A percentile compares a stretch with the other conserved stretches of the same genome.
Conservation (phyloP, 2,888 invertebrate genomes). For the Amphimallon solstitiale region DNA sequence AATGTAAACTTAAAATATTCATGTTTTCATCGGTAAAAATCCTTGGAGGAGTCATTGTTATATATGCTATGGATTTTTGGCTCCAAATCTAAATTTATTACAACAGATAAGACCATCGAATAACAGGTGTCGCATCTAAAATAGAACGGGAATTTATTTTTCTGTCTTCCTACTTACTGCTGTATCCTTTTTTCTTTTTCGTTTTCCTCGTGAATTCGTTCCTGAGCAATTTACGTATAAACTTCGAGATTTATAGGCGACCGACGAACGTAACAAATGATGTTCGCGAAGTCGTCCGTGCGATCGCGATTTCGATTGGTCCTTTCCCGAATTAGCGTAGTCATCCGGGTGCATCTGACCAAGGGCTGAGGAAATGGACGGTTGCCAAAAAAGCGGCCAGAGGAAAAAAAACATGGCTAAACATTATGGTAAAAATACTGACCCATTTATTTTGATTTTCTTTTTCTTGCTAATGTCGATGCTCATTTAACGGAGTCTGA, state of each 20-base stretch:
- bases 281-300: neutral
- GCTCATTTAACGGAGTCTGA: constrained; percentile 7
- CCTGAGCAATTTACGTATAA: neutral
- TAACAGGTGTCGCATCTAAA: too few relatives aligned
- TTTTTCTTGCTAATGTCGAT: neutral
- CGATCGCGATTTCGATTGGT: constrained; percentile 2
- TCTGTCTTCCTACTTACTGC: too few relatives aligned
- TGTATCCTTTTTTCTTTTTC: constrained; percentile 5
- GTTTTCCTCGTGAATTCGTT: constrained; percentile 3
- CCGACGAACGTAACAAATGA: neutral
- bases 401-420: neutral
- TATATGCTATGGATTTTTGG: too few relatives aligned
- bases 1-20: too few relatives aligned
- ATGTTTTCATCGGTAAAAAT: too few relatives aligned
- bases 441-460: constrained; percentile 28
- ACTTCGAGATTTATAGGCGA: constrained; percentile 21
- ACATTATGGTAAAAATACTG: constrained; percentile 31
- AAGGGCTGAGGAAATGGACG: constrained; percentile 40
- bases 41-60: too few relatives aligned
- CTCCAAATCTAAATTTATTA: too few relatives aligned
- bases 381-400: constrained; percentile 38
- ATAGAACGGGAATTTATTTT: too few relatives aligned
- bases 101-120: too few relatives aligned
- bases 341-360: constrained; percentile 35
- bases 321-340: neutral